Evolutionary conservation across 2,113 vertebrate genomes (phyloP).

Genomic region (Oryzias melastigma): DNA sequence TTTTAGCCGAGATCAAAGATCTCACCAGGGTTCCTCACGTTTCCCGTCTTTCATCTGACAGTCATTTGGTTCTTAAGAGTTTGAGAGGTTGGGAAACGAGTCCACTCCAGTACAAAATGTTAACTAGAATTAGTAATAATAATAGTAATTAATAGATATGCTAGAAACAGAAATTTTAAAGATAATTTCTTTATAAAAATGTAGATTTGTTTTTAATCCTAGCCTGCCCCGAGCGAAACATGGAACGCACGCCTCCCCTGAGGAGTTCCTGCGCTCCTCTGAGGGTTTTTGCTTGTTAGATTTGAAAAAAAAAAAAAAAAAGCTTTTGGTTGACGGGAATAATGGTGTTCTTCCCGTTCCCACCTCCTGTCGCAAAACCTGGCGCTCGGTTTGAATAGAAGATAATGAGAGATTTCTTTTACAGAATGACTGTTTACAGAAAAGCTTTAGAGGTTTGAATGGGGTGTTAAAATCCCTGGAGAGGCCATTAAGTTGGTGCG

Average conservation of each 20-base stretch:
- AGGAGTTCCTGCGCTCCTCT: constrained; percentile 17
- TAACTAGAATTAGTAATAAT: too few relatives aligned
- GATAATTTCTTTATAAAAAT: too few relatives aligned
- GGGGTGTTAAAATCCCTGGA: constrained; percentile 29
- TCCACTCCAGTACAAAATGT: too few relatives aligned
- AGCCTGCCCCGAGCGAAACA: constrained; percentile 24
- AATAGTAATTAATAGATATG: too few relatives aligned
- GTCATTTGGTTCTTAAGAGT: too few relatives aligned
- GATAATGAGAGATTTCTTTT: constrained; percentile 29
- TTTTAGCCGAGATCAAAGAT: too few relatives aligned
- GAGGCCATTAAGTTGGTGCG: constrained; percentile 43
- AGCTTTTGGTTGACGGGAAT: constrained; percentile 21
- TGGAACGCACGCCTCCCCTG: constrained; percentile 2
- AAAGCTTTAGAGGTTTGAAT: constrained; percentile 39
- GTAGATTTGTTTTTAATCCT: not conserved
- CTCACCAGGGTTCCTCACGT: too few relatives aligned
- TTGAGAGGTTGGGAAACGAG: too few relatives aligned
- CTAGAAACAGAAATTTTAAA: too few relatives aligned
- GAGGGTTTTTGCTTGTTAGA: constrained; percentile 18
- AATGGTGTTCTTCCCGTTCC: not conserved
- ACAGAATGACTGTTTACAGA: constrained; percentile 39
- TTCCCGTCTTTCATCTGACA: too few relatives aligned
- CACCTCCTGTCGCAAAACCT: constrained; percentile 16
- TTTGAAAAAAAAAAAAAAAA: not conserved
- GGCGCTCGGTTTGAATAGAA: constrained; percentile 24